Evolutionary conservation across 2,797 vertebrate genomes (phyloP).

Genomic region (Sebastes matsubarae): DNA sequence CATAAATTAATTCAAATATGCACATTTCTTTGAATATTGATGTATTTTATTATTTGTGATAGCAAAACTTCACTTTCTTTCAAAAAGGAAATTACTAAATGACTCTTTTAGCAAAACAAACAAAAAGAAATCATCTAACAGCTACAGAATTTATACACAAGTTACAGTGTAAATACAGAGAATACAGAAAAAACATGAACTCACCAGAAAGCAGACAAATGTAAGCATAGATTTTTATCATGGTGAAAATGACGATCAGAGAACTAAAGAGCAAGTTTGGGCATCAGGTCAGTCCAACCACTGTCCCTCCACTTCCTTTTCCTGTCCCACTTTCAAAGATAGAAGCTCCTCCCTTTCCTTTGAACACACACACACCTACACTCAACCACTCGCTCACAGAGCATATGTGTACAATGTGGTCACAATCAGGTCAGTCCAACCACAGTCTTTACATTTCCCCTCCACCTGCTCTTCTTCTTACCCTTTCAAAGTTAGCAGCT

Average conservation of each 20-base stretch:
- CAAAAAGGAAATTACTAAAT: rapidly evolving
- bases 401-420: too few species aligned
- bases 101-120: too few species aligned
- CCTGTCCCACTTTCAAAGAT: not conserved
- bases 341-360: not conserved
- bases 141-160: too few species aligned
- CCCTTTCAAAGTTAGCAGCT: not conserved
- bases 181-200: not conserved
- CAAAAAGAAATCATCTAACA: too few species aligned
- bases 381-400: not conserved
- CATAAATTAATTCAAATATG: rapidly evolving
- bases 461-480: not conserved
- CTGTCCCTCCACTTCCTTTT: not conserved
- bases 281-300: too few species aligned
- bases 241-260: not conserved
- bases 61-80: too few species aligned
- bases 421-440: too few species aligned
- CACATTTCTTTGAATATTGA: not conserved
- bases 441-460: not conserved
- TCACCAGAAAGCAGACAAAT: not conserved
- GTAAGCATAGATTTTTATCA: not conserved
- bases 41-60: rapidly evolving
- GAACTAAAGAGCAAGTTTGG: not conserved
- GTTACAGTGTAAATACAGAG: too few species aligned
- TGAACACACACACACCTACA: not conserved